Conservation (phyloP, 2,797 vertebrate genomes). For the Gastrophryne carolinensis region DNA sequence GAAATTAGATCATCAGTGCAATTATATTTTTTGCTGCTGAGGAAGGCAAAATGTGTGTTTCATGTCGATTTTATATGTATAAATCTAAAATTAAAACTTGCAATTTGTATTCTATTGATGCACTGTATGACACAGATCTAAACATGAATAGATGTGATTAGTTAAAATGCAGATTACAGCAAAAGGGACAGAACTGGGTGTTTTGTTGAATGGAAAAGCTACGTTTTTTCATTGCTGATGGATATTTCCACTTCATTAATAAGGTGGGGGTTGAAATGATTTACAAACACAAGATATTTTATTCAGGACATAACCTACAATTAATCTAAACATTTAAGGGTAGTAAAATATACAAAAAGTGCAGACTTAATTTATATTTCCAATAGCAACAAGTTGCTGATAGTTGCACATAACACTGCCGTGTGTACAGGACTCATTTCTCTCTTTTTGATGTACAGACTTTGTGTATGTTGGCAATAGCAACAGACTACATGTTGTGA, state of each 20-base stretch:
- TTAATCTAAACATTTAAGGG: neutral
- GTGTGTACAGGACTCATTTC: too few relatives aligned
- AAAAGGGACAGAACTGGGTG: neutral
- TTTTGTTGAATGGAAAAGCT: neutral
- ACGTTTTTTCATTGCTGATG: neutral
- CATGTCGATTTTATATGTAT: slow-evolving; percentile 20
- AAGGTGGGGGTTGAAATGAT: neutral
- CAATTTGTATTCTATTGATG: slow-evolving; percentile 32
- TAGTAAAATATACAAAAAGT: neutral
- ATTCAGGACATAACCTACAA: neutral
- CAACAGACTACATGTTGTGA: too few relatives aligned
- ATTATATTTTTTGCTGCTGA: slow-evolving; percentile 41
- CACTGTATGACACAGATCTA: slow-evolving; percentile 21
- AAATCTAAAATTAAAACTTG: slow-evolving; percentile 37
- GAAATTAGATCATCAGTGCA: slow-evolving; percentile 43
- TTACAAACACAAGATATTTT: neutral
- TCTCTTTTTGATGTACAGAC: too few relatives aligned
- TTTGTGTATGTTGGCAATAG: too few relatives aligned
- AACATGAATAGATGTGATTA: slow-evolving; percentile 36
- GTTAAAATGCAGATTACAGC: neutral
- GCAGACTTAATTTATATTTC: too few relatives aligned
- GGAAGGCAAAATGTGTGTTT: slow-evolving; percentile 17
- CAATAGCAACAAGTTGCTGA: too few relatives aligned
- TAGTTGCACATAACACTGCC: too few relatives aligned
- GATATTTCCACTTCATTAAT: neutral